phyloP scores from a whole-genome alignment of 2,888 invertebrate genomes.

The Dinocampus coccinellae region DNA sequence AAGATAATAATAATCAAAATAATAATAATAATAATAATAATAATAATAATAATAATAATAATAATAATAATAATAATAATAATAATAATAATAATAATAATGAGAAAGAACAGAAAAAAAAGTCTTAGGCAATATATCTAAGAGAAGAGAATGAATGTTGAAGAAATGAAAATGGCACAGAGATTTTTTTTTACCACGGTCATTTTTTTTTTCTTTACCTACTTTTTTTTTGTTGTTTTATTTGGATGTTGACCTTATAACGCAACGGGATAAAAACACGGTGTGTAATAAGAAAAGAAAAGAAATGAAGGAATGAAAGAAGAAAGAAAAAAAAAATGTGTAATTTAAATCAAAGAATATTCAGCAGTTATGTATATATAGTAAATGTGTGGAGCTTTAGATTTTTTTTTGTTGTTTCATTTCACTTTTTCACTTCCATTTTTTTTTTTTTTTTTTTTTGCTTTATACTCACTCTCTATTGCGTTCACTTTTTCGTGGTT shows the following conservation, averaged over 20 bases:
- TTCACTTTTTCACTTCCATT: background rate
- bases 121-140: background rate
- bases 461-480: no score
- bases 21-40: background rate
- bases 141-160: background rate
- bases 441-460: no score
- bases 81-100: background rate
- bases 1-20: background rate
- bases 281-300: background rate
- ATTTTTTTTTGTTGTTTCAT: slow-evolving; percentile 5
- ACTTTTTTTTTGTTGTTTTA: background rate
- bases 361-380: background rate
- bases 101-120: background rate
- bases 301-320: background rate
- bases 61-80: background rate
- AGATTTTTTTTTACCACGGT: no score
- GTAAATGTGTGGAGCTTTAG: slow-evolving; percentile 9
- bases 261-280: background rate
- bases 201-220: background rate
- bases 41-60: background rate
- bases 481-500: no score
- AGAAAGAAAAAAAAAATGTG: slow-evolving; percentile 9
- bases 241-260: background rate
- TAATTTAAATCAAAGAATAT: no score
- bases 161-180: slow-evolving; percentile 10